These are phyloP conservation scores for Denticeps clupeoides DNA, from an alignment of 2,797 vertebrate species.

Conservation along the genomic window DNA sequence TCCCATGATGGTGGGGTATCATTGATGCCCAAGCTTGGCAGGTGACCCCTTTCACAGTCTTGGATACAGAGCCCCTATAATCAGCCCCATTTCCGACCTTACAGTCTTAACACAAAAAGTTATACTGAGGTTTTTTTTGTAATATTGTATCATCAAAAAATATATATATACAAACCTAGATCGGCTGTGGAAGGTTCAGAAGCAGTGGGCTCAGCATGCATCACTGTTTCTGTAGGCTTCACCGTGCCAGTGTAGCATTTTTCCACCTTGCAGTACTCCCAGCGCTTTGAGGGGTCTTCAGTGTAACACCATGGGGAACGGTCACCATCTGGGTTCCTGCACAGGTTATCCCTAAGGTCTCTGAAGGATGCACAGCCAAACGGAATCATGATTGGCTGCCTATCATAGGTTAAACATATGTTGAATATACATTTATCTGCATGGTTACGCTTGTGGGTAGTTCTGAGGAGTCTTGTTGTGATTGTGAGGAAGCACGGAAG, in stretches of 20 bases:
- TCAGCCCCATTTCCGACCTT: constrained; percentile 54
- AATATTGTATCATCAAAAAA: too few relatives aligned
- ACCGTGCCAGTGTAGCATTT: constrained; percentile 56
- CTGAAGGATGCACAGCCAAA: constrained; percentile 39
- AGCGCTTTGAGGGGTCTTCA: constrained; percentile 73
- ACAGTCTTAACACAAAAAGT: constrained; percentile 69
- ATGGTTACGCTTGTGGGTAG: constrained; percentile 69
- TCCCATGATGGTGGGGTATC: constrained; percentile 64
- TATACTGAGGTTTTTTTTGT: too few relatives aligned
- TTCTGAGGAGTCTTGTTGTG: constrained; percentile 64
- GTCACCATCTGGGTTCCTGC: constrained; percentile 84
- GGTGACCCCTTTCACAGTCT: constrained; percentile 56
- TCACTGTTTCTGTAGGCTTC: too few relatives aligned
- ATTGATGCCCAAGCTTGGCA: constrained; percentile 82
- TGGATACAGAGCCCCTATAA: constrained; percentile 72
- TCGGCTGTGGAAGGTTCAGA: not conserved
- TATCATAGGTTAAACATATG: not conserved
- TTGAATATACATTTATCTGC: constrained; percentile 20
- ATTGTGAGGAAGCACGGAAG: constrained; percentile 67
- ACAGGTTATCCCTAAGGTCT: constrained; percentile 74
- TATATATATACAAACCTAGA: not conserved
- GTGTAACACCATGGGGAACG: constrained; percentile 87
- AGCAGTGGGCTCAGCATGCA: too few relatives aligned
- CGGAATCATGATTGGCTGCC: not conserved
- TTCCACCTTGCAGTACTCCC: constrained; percentile 81